Conservation (phyloP, 2,888 invertebrate species). For the Drosophila subsilvestris region DNA sequence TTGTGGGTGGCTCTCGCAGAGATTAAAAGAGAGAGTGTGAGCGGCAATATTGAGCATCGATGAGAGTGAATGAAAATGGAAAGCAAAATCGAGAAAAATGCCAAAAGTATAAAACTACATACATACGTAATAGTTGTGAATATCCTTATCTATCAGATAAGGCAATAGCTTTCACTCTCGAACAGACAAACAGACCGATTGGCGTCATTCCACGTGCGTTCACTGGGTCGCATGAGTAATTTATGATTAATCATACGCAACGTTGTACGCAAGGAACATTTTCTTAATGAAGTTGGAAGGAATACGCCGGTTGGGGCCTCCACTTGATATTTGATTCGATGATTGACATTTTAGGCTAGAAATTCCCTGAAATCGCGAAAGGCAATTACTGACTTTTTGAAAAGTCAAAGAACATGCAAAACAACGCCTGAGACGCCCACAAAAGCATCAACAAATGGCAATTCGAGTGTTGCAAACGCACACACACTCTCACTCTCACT, state of each 20-base stretch:
- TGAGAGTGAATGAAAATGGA: conserved; percentile 21
- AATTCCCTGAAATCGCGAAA: conserved; percentile 25
- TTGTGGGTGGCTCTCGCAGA: conserved; percentile 45
- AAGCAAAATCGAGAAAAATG: conserved; percentile 13
- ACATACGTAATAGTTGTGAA: conserved; percentile 31
- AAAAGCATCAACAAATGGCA: conserved; percentile 26
- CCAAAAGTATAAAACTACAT: conserved; percentile 34
- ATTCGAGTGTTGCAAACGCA: conserved; percentile 37
- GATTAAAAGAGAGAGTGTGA: conserved; percentile 37
- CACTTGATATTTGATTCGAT: background rate
- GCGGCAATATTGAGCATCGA: conserved; percentile 24
- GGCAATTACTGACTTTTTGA: conserved; percentile 15
- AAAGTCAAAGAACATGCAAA: conserved; percentile 21
- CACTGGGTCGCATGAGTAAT: conserved; percentile 32
- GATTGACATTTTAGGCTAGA: background rate
- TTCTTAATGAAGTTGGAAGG: background rate
- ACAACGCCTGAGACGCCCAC: conserved; percentile 28
- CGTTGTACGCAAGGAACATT: background rate
- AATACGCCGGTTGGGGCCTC: background rate
- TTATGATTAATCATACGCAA: conserved; percentile 32
- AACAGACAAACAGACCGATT: background rate
- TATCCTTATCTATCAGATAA: conserved; percentile 26
- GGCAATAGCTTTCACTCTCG: conserved; percentile 27
- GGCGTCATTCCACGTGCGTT: conserved; percentile 16
- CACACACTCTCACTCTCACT: conserved; percentile 7